Evolutionary conservation across 1,140 invertebrate genomes (phyloP).

Genomic region (Ips typographus): DNA sequence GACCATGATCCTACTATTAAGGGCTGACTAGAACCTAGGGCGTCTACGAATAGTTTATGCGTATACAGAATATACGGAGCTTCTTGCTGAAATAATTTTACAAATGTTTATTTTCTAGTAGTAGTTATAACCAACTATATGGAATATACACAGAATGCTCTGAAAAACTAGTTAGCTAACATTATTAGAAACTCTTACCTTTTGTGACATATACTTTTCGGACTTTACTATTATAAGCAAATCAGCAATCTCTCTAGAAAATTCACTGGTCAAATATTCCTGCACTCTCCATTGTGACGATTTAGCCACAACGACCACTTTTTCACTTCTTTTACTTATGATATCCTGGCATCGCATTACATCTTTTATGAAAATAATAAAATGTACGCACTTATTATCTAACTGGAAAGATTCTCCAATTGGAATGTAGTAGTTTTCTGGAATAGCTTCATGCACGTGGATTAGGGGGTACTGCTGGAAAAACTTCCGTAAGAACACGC

Average conservation of each 20-base stretch:
- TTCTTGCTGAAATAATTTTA: constrained; percentile 47
- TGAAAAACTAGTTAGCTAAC: neutral
- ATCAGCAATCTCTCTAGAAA: constrained; percentile 65
- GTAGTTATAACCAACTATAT: neutral
- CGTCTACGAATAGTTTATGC: constrained; percentile 67
- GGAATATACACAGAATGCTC: constrained; percentile 9
- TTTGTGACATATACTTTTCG: constrained; percentile 38
- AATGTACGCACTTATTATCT: constrained; percentile 59
- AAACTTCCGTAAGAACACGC: constrained; percentile 57
- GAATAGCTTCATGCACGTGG: constrained; percentile 62
- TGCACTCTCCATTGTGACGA: constrained; percentile 71
- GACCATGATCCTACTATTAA: constrained; percentile 67
- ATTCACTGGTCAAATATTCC: constrained; percentile 63
- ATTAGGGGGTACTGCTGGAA: constrained; percentile 60
- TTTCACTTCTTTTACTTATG: constrained; percentile 61
- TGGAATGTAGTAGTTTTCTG: constrained; percentile 41
- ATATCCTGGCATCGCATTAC: constrained; percentile 58
- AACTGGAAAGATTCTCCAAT: constrained; percentile 30
- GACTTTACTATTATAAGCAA: constrained; percentile 63
- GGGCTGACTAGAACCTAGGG: constrained; percentile 64
- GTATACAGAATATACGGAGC: constrained; percentile 69
- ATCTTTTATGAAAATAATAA: constrained; percentile 66
- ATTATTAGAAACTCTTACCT: constrained; percentile 4
- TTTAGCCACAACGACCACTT: constrained; percentile 63
- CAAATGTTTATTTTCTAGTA: constrained; percentile 4